Evolutionary conservation across 2,888 invertebrate species (phyloP), one percentile per base, ranked within the genome.

Genomic region (Buathra laborator): DNA sequence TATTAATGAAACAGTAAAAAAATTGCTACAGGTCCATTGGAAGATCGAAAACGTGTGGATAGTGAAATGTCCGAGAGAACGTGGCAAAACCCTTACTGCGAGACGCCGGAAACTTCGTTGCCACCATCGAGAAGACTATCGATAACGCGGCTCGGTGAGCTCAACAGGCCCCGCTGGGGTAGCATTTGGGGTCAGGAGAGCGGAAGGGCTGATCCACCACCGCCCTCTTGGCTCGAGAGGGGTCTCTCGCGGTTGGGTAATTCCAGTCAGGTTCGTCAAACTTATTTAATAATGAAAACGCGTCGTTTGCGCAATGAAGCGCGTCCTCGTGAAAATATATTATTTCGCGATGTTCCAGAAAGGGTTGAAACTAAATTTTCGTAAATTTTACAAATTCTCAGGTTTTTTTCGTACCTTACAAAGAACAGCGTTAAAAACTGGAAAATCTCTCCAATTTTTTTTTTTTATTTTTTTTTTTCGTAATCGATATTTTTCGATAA

Each of bases 151-250:
- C 87, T 89, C n/a, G 90, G 91, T 7, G 93, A 93, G 74, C 90
- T 93, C 43, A 92, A 93, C 81, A 90, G 93, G 76, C 93, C 92
- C 64, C 89, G 93, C 81, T 93, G 93, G 93, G 93, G 91, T 3
- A 90, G 93, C 64, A 86, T 93, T 62, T 93, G 93, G 93, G 92
- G 90, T 74, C 92, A 91, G 67, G 92, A 91, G 16, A 88, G 87
- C 6, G 90, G 86, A 62, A 89, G 88, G 53, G 90, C 92, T 84
- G 92, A 91, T 56, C 91, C 90, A 19, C 92, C 94, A 0, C 90
- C 92, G 9, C 94, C 94, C 6, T 94, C 94, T 10, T 94, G 94
- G 94, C 90, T 94, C 5, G 94, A 94, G 80, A 88, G 93, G 66
- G 92, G 94, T 4, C 89, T 93, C 10, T 92, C 93, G 12, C 91